A percentile compares a stretch with the other conserved stretches of the same genome.
These are phyloP conservation scores for Chloroceryle inda DNA, from an alignment of 2,797 vertebrate species.

Conservation along the genomic window DNA sequence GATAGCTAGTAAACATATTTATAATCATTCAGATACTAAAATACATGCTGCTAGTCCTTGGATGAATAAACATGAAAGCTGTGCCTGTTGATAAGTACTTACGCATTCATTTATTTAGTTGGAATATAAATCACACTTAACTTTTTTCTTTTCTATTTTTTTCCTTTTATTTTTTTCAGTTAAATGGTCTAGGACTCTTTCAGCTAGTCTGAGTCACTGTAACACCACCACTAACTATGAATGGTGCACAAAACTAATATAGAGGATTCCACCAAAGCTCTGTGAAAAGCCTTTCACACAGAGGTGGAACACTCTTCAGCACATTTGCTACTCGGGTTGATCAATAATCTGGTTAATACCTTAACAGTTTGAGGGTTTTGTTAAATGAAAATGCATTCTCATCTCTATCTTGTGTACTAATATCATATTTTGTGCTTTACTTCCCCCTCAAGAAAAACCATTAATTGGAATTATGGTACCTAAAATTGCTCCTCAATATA, in stretches of 20 bases:
- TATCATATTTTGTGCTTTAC: background rate
- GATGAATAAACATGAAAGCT: constrained; percentile 76
- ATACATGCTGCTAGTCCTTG: constrained; percentile 48
- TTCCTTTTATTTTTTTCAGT: background rate
- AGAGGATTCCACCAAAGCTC: background rate
- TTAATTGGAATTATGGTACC: background rate
- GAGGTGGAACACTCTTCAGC: background rate
- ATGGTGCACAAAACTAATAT: background rate
- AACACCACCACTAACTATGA: background rate
- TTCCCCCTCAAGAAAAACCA: background rate
- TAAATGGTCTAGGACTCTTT: background rate
- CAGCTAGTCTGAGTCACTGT: background rate
- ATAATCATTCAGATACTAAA: constrained; percentile 76
- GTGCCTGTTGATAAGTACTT: constrained; percentile 58
- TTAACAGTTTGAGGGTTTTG: background rate
- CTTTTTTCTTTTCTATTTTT: background rate
- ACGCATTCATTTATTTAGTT: constrained; percentile 40
- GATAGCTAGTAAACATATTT: constrained; percentile 75
- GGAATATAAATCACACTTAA: constrained; percentile 37
- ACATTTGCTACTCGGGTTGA: background rate
- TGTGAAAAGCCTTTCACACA: constrained; percentile 5
- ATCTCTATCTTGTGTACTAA: background rate
- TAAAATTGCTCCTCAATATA: background rate
- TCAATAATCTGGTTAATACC: background rate
- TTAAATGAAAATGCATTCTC: background rate